Percentiles rank a stretch among this genome's conserved stretches.
phyloP scores from a whole-genome alignment of 2,888 invertebrate genomes.

The Euzetes globulus region DNA sequence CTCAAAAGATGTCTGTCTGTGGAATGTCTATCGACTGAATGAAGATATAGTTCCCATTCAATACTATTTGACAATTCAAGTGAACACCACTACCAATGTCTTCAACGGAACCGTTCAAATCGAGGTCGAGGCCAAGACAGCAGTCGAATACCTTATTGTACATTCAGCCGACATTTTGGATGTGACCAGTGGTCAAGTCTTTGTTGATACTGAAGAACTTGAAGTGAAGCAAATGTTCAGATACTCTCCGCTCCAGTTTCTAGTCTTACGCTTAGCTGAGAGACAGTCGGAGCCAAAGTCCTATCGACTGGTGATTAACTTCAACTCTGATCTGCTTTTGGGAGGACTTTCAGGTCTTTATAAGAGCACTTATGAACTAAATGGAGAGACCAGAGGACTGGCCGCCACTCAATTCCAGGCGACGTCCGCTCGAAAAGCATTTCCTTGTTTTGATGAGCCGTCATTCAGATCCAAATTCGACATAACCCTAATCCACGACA shows the following conservation, averaged over 20 bases:
- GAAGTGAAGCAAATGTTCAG: background rate
- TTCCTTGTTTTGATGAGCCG: slow-evolving; percentile 43
- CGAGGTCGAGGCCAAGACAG: background rate
- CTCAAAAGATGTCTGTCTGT: slow-evolving; percentile 27
- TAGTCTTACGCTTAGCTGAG: slow-evolving; percentile 18
- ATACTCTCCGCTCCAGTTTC: slow-evolving; percentile 30
- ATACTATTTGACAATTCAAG: slow-evolving; percentile 13
- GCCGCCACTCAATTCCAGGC: slow-evolving; percentile 39
- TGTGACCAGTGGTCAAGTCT: background rate
- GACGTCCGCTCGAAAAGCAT: slow-evolving; percentile 39
- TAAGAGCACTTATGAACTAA: slow-evolving; percentile 10
- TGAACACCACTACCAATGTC: slow-evolving; percentile 26
- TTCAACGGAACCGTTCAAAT: slow-evolving; percentile 28
- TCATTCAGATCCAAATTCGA: slow-evolving; percentile 47
- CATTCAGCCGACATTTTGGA: slow-evolving; percentile 28
- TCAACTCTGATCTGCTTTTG: slow-evolving; percentile 3
- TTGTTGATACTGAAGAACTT: background rate
- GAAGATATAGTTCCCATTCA: background rate
- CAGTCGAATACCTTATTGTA: slow-evolving; percentile 25
- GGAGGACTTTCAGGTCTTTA: slow-evolving; percentile 30
- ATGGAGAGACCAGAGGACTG: slow-evolving; percentile 25
- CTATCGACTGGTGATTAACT: slow-evolving; percentile 13
- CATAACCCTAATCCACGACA: slow-evolving; percentile 57
- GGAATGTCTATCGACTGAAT: slow-evolving; percentile 30
- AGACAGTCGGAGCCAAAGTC: background rate